These are phyloP conservation scores for Stenchaetothrips biformis DNA, from an alignment of 2,888 invertebrate genomes.

Conservation along the genomic window DNA sequence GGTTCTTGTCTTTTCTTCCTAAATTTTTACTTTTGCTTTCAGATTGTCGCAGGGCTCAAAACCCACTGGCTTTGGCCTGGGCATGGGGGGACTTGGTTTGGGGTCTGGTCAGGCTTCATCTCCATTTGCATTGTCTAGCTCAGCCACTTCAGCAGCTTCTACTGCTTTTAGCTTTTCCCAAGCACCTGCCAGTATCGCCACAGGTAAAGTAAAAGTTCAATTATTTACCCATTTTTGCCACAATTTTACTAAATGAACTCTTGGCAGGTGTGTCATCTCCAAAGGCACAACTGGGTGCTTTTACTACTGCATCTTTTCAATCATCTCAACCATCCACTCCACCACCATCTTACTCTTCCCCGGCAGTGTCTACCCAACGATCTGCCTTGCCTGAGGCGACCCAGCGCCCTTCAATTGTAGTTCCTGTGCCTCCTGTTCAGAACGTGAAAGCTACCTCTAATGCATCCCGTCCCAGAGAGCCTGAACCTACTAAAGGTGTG, in stretches of 20 bases:
- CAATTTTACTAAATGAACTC: neutral
- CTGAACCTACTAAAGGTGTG: neutral
- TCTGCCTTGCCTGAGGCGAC: neutral
- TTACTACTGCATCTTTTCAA: neutral
- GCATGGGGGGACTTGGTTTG: neutral
- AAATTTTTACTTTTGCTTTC: neutral
- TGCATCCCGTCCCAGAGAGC: neutral
- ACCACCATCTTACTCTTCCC: constrained; percentile 28
- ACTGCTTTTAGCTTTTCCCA: neutral
- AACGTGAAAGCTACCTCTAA: neutral
- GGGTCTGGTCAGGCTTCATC: neutral
- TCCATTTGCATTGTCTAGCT: neutral
- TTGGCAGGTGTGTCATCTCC: constrained; percentile 6
- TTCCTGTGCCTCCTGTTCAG: neutral
- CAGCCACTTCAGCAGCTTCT: neutral
- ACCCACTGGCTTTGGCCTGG: neutral
- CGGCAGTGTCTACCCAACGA: constrained; percentile 22
- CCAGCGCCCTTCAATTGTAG: neutral
- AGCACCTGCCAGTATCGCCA: neutral
- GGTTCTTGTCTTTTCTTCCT: neutral
- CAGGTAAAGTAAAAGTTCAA: neutral
- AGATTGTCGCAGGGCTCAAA: neutral
- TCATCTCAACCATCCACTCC: constrained; percentile 29
- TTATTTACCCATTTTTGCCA: neutral
- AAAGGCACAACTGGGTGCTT: neutral